Evolutionary conservation across 2,797 vertebrate genomes (phyloP).

Genomic region (Pangasius krempfi): DNA sequence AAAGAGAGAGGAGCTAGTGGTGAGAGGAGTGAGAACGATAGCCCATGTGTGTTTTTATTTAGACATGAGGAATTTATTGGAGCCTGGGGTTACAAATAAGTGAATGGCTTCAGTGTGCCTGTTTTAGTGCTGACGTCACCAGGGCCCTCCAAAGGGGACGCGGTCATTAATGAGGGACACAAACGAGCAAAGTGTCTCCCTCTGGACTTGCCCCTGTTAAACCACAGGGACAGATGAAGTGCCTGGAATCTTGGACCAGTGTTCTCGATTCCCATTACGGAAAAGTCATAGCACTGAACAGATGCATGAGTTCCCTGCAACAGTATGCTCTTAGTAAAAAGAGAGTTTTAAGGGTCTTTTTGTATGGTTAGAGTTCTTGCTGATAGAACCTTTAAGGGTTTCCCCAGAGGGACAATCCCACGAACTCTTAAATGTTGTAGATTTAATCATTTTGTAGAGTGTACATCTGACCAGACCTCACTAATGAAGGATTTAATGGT

Average conservation of each 20-base stretch:
- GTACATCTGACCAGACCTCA: background rate
- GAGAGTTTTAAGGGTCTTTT: background rate
- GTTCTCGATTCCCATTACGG: background rate
- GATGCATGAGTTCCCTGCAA: background rate
- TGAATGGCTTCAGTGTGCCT: constrained; percentile 73
- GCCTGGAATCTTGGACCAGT: background rate
- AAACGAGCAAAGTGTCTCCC: constrained; percentile 16
- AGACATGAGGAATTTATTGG: constrained; percentile 73
- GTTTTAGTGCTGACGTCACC: constrained; percentile 67
- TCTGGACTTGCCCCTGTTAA: constrained; percentile 3
- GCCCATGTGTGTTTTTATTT: constrained; percentile 72
- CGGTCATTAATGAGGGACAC: constrained; percentile 10
- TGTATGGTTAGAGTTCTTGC: background rate
- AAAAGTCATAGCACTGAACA: constrained; percentile 1
- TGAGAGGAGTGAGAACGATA: constrained; percentile 44
- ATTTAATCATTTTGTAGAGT: background rate
- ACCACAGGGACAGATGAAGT: background rate
- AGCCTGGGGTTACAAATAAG: constrained; percentile 68
- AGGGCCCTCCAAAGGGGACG: constrained; percentile 59
- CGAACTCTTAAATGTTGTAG: background rate
- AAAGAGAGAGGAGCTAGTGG: background rate
- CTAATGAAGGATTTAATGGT: background rate
- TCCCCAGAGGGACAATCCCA: background rate
- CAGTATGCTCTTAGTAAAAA: background rate
- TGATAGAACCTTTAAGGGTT: background rate